These are phyloP conservation scores for Drosophila murphyi DNA, from an alignment of 1,140 invertebrate species.

Conservation along the genomic window DNA sequence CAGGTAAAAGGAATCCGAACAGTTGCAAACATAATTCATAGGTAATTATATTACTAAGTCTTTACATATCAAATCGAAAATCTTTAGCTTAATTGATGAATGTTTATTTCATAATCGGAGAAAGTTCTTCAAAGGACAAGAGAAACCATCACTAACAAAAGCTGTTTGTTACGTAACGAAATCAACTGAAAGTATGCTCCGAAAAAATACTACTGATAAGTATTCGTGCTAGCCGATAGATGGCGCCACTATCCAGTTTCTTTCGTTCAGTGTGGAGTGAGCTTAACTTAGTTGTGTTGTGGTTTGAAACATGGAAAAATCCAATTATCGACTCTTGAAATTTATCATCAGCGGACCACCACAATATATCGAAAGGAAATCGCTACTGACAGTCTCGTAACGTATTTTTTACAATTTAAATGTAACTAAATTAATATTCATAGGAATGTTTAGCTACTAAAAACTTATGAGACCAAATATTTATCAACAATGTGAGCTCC, in stretches of 20 bases:
- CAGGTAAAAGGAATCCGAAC: no score
- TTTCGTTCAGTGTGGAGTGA: neutral
- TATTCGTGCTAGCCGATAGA: neutral
- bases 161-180: neutral
- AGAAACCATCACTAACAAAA: neutral
- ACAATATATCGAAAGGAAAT: neutral
- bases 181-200: neutral
- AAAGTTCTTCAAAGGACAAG: neutral
- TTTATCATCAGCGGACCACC: neutral
- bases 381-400: neutral
- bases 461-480: neutral
- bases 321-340: neutral
- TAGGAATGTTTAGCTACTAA: no score
- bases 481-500: neutral
- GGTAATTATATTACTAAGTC: no score
- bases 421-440: no score
- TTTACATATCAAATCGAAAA: no score
- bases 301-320: constrained; percentile 10
- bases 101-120: no score
- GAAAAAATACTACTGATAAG: neutral
- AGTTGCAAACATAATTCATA: no score
- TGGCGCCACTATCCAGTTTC: neutral
- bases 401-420: neutral
- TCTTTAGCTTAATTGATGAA: no score
- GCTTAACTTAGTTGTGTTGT: neutral